Conservation (phyloP, 92 coral and sea anemone species). For the Paramuricea clavata region DNA sequence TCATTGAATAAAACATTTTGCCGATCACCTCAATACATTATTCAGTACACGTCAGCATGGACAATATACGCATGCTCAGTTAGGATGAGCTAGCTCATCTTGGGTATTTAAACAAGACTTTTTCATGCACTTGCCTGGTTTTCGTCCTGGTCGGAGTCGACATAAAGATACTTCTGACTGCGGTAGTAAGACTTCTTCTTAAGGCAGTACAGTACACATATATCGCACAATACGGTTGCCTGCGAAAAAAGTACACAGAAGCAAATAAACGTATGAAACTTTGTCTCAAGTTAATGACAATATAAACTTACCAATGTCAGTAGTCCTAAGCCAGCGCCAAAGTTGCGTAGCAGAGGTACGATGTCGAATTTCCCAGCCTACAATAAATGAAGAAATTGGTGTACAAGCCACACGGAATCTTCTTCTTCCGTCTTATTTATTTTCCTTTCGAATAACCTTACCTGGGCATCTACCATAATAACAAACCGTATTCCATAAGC, state of each 20-base stretch:
- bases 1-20: too few relatives aligned
- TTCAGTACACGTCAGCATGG: too few relatives aligned
- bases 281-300: background rate
- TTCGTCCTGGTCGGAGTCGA: slow-evolving; percentile 54
- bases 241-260: slow-evolving; percentile 19
- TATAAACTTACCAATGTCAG: slow-evolving; percentile 86
- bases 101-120: too few relatives aligned
- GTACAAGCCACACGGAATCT: background rate
- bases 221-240: slow-evolving; percentile 91
- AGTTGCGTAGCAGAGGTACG: slow-evolving; percentile 84
- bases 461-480: slow-evolving; percentile 83
- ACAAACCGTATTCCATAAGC: slow-evolving; percentile 94
- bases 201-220: slow-evolving; percentile 78
- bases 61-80: too few relatives aligned
- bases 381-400: background rate
- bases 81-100: too few relatives aligned
- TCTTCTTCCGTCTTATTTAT: too few relatives aligned
- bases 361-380: slow-evolving; percentile 93
- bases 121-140: background rate
- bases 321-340: slow-evolving; percentile 93
- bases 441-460: slow-evolving; percentile 17
- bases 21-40: too few relatives aligned
- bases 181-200: slow-evolving; percentile 79
- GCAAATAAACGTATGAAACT: background rate
- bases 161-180: slow-evolving; percentile 78